Evolutionary conservation across 2,113 vertebrate genomes (phyloP), one percentile per base, ranked within the genome.

Genomic region (Dipodomys stephensi): DNA sequence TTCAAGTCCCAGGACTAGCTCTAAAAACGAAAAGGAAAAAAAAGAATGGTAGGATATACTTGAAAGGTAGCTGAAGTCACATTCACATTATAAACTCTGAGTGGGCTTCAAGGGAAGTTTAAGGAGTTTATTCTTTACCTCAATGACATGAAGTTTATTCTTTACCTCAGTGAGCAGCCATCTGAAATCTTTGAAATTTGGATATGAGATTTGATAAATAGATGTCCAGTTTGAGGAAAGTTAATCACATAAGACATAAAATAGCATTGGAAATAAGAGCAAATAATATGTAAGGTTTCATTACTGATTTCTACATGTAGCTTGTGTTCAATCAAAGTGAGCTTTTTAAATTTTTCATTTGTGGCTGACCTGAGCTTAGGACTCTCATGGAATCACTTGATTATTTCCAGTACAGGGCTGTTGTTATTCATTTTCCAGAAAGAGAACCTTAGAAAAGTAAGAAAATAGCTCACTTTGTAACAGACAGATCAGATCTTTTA

Each of bases 341-440:
- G 69, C 72, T 6, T 16, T 87, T 77, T 86, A 49, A 49, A 49
- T 11, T 39, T 39, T 39, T 82, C 23, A 5, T 3, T 22, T 30
- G 19, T 80, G 73, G 28, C 35, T 57, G 10, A 49, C 44, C 88
- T 57, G 79, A 80, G 25, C 78, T 78, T 60, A 73, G 73, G 25
- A 57, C 16, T 6, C 25, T 74, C 7, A 69, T 19, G 81, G 32
- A 87, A 67, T 77, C 13, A 46, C 27, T 20, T 35, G 49, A 68
- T 53, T 93, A 23, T 77, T 72, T 93, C 67, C 22, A 76, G 23
- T 71, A 44, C 28, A 77, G 49, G 1, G 10, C 32, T 77, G 60
- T 87, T 80, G 57, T 57, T 92, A 4, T 60, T 57, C 27, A 23
- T 77, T 76, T 97, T 20, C 23, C 67, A 83, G 77, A 86, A 92